Conservation (phyloP, 2,888 invertebrate genomes). For the Willowsia nigromaculata region DNA sequence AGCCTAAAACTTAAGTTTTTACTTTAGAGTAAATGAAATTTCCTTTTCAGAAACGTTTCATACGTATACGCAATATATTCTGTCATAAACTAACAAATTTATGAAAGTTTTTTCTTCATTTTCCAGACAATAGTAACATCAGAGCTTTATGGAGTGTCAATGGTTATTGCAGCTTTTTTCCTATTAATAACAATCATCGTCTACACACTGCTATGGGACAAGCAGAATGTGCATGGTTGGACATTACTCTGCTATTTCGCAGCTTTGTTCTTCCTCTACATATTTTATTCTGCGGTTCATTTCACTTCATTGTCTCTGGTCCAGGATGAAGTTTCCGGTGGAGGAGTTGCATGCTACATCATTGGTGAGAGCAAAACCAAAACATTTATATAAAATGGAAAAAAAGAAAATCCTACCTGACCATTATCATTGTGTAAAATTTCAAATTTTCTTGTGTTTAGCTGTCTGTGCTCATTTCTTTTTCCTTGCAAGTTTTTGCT, state of each 20-base stretch:
- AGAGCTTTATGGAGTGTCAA: conserved; percentile 73
- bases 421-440: too few relatives aligned
- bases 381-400: background rate
- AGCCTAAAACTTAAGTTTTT: too few relatives aligned
- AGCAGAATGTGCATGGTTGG: conserved; percentile 76
- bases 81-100: background rate
- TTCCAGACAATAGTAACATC: conserved; percentile 59
- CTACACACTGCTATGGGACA: conserved; percentile 76
- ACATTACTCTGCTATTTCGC: conserved; percentile 71
- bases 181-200: conserved; percentile 75
- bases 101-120: too few relatives aligned
- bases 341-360: conserved; percentile 67
- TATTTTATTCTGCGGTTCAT: conserved; percentile 72
- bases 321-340: conserved; percentile 58
- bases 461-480: conserved; percentile 76
- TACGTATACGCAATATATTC: too few relatives aligned
- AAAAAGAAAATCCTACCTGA: background rate
- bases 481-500: conserved; percentile 76
- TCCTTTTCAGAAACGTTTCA: too few relatives aligned
- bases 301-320: conserved; percentile 56
- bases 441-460: conserved; percentile 24
- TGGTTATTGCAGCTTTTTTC: conserved; percentile 76
- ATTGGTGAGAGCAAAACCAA: conserved; percentile 67
- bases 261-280: conserved; percentile 76
- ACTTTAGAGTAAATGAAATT: too few relatives aligned